Conservation (phyloP, 2,888 invertebrate species). For the Odiellus spinosus region DNA sequence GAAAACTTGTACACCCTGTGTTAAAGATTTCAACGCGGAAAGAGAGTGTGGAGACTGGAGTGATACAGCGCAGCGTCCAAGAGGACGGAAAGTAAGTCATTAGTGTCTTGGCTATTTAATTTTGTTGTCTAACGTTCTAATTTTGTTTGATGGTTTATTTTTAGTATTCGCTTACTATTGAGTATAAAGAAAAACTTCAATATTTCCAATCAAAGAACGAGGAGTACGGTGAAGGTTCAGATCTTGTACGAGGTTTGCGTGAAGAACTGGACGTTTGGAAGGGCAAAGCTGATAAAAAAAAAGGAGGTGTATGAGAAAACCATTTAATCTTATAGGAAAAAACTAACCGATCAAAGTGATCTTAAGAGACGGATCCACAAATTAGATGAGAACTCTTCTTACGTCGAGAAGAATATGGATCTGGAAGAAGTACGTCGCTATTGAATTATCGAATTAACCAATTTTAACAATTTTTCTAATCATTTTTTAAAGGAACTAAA, state of each 20-base stretch:
- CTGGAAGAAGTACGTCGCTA: constrained; percentile 50
- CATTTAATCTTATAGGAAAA: constrained; percentile 77
- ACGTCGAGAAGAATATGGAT: constrained; percentile 70
- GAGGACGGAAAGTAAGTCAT: too few relatives aligned
- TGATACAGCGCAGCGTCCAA: too few relatives aligned
- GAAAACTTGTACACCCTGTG: too few relatives aligned
- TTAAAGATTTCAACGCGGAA: too few relatives aligned
- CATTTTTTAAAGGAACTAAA: constrained; percentile 48
- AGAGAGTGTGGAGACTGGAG: too few relatives aligned
- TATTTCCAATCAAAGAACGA: constrained; percentile 60
- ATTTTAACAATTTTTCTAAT: neutral
- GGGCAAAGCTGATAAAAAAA: constrained; percentile 78
- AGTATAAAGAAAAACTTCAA: constrained; percentile 65
- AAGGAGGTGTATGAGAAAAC: constrained; percentile 65
- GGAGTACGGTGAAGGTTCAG: constrained; percentile 59
- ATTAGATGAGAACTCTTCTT: constrained; percentile 75
- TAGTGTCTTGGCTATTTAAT: too few relatives aligned
- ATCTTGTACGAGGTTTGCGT: constrained; percentile 51
- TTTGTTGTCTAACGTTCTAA: too few relatives aligned
- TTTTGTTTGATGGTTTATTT: too few relatives aligned
- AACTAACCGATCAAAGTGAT: constrained; percentile 50
- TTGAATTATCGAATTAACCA: neutral
- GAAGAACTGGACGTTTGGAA: constrained; percentile 85
- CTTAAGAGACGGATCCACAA: constrained; percentile 67
- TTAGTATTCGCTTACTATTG: too few relatives aligned